A percentile compares a stretch with the other conserved stretches of the same genome.
phyloP scores from a whole-genome alignment of 92 coral and sea anemone genomes.

The Plumapathes pennacea region DNA sequence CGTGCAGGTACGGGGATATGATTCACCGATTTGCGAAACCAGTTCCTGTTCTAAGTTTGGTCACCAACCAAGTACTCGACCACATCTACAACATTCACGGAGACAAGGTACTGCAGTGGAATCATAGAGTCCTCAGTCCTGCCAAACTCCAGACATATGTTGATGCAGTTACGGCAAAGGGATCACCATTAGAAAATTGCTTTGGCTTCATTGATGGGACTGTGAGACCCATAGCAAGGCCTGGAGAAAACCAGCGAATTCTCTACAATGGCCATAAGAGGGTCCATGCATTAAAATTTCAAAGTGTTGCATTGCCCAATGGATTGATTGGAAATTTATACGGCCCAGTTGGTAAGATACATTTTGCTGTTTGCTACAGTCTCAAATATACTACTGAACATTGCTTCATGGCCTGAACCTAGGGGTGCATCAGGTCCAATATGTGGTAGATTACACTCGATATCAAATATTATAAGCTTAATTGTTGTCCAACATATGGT shows the following conservation, averaged over 20 bases:
- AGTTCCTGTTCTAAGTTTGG: constrained; percentile 15
- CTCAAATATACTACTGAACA: neutral
- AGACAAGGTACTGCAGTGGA: constrained; percentile 11
- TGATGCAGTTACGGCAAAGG: constrained; percentile 13
- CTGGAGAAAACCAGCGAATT: constrained; percentile 2
- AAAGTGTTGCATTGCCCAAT: constrained; percentile 2
- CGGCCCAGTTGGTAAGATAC: constrained; percentile 7
- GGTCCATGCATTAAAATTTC: constrained; percentile 5
- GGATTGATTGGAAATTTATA: constrained; percentile 1
- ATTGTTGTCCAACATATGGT: no score
- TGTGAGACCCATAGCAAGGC: constrained; percentile 4
- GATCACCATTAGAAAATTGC: constrained; percentile 7
- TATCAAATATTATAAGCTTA: no score
- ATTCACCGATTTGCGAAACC: constrained; percentile 19
- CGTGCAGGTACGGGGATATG: constrained; percentile 23
- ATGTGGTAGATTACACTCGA: no score
- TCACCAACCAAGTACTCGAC: constrained; percentile 10
- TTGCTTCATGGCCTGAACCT: neutral
- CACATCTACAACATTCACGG: constrained; percentile 4
- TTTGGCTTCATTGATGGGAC: no score
- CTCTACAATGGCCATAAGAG: constrained; percentile 3
- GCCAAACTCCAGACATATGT: constrained; percentile 11
- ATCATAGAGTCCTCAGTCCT: constrained; percentile 10
- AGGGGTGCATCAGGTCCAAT: neutral
- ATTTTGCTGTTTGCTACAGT: neutral